Base-by-base conservation (phyloP, 2,113 vertebrate genomes). In the Microcebus jonahi region DNA sequence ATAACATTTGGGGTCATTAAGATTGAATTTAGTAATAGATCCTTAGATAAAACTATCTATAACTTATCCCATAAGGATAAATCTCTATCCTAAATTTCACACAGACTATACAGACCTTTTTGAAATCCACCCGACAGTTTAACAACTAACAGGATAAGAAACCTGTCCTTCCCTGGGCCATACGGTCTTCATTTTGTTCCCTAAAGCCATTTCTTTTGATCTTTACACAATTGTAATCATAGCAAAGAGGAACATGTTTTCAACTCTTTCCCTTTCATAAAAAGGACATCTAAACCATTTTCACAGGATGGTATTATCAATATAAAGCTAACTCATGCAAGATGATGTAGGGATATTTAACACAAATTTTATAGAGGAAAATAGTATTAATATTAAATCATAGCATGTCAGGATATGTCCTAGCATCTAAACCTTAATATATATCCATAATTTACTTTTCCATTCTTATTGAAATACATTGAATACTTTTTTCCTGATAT, bases 161-260 rank as follows among this genome's bases (percentile, higher is more conserved):
- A 50, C 12, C 14, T 86, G 39, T 85, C 65, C 42, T 95, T 82
- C 8, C 45, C 27, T 39, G 27, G 25, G 25, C 50, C 87, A 90
- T 88, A 70, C 39, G 80, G 82, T 90, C 95, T 87, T 95, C 63
- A 94, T 98, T 96, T 96, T 90, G 90, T 34, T 88, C 76, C 75
- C 86, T 65, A 39, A 95, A 93, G 25, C 42, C 50, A 68, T 92
- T 91, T 96, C 88, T 90, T 98, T 95, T 96, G 55, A 97, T 94
- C 96, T 95, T 91, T 82, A 67, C 17, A 82, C 53, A 73, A 14
- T 57, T 67, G n/a, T 88, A 88, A 77, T 76, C 88, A 67, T 31
- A 82, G 82, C 11, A n/a, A 90, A 71, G 67, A 68, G 53, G 88
- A 94, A 67, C n/a, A 79, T 79, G 67, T 85, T 91, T 95, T 79